Base-by-base conservation (phyloP, 1,140 invertebrate genomes). In the Pseudomyrmex pallidus region DNA sequence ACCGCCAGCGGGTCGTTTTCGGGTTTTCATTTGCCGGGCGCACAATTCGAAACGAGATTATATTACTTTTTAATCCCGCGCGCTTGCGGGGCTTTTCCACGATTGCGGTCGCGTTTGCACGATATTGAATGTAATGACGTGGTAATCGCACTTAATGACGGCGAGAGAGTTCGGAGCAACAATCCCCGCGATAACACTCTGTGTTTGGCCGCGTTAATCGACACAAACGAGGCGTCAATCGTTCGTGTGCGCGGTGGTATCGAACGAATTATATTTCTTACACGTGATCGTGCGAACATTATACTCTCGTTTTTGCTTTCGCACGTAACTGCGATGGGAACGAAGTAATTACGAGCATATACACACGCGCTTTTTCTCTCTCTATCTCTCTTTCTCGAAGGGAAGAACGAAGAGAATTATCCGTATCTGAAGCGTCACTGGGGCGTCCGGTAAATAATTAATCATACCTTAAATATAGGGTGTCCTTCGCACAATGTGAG, bases 381-480 rank as follows among this genome's bases (percentile, higher is more conserved):
- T 22, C 20, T 22, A 0, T 22, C 20, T 35, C 35, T 35, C 35
- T 35, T 35, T 35, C 5, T 35, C 35, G 5, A 35, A 7, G 35
- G 35, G 35, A 35, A 8, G 20, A 13, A 13, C 35, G 12, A 25
- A 61, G 48, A 76, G 22, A 57, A 59, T 78, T 74, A 72, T 46
- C 9, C 50, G 63, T 61, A 13, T 64, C 25, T 9, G 22, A 66
- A 35, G 72, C 44, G 50, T 83, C 84, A 82, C 82, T 83, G 72
- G 74, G 86, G 77, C 82, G 85, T 87, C 87, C 82, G 87, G 90
- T 89, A 90, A 92, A 93, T 93, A 92, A 93, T 93, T 92, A 93
- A 93, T 93, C 90, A 90, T 88, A 88, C 82, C 87, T 92, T 92
- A 91, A 93, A 90, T 90, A 90, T 87, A 90, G 88, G 80, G 68